phyloP scores from a whole-genome alignment of 1,140 invertebrate species.

The Pemphigus obesinymphae region DNA sequence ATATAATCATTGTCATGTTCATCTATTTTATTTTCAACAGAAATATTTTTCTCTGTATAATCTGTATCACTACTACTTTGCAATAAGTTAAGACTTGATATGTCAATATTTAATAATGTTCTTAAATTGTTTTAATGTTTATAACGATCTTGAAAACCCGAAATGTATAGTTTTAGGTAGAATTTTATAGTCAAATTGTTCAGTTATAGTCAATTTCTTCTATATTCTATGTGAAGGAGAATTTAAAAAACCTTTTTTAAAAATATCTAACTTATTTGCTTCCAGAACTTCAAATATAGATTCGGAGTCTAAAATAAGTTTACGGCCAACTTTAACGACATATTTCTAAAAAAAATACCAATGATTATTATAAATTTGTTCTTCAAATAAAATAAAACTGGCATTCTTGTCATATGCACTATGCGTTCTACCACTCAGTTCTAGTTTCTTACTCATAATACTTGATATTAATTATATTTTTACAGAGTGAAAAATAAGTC shows the following conservation, averaged over 20 bases:
- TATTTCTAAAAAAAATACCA: not conserved
- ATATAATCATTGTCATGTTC: not conserved
- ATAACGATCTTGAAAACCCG: not conserved
- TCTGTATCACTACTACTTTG: not conserved
- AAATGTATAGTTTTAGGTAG: not conserved
- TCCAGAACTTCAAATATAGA: not conserved
- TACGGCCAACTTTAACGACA: not conserved
- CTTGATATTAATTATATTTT: no score
- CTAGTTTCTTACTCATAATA: no score
- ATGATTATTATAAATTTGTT: no score
- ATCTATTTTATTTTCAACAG: not conserved
- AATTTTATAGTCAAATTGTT: not conserved
- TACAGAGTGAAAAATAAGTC: no score
- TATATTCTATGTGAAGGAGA: not conserved
- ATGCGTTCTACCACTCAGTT: no score
- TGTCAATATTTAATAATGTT: not conserved
- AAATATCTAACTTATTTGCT: not conserved
- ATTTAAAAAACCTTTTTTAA: not conserved
- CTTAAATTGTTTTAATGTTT: not conserved
- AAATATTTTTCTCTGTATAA: not conserved
- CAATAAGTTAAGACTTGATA: not conserved
- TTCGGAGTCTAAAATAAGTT: not conserved
- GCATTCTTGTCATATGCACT: no score
- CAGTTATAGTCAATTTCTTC: not conserved
- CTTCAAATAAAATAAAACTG: no score